These are phyloP conservation scores for Agapornis canus DNA, from an alignment of 2,797 vertebrate species.

Conservation along the genomic window DNA sequence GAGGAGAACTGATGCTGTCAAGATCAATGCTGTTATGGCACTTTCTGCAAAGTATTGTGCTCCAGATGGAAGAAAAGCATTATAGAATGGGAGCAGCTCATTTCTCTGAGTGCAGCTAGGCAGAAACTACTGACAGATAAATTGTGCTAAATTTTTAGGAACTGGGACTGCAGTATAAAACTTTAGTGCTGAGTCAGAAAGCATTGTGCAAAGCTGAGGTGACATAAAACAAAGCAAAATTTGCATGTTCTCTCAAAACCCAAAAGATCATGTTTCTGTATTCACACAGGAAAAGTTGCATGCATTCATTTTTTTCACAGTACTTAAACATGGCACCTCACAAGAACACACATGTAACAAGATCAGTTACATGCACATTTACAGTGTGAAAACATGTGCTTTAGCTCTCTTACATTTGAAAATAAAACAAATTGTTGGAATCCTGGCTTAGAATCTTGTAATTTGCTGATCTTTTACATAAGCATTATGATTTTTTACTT, in stretches of 20 bases:
- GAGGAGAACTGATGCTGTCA: not conserved
- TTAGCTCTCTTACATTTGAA: not conserved
- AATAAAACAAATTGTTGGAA: not conserved
- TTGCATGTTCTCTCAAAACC: not conserved
- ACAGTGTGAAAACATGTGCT: not conserved
- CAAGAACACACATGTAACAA: not conserved
- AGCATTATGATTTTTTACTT: not conserved
- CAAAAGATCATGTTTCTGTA: not conserved
- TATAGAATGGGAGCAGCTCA: not conserved
- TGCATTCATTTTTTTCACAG: not conserved
- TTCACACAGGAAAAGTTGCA: not conserved
- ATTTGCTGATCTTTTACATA: not conserved
- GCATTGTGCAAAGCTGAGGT: not conserved
- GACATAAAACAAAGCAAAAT: not conserved
- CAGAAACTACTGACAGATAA: constrained; percentile 5
- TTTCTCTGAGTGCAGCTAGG: not conserved
- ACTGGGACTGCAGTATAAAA: not conserved
- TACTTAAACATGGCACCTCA: not conserved
- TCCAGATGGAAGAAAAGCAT: constrained; percentile 11
- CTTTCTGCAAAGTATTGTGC: not conserved
- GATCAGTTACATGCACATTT: not conserved
- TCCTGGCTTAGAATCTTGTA: not conserved
- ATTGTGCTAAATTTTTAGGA: not conserved
- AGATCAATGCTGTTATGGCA: not conserved
- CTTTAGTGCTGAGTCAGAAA: not conserved